These are phyloP conservation scores for Zophobas atratus DNA, from an alignment of 1,140 invertebrate genomes.

Conservation along the genomic window DNA sequence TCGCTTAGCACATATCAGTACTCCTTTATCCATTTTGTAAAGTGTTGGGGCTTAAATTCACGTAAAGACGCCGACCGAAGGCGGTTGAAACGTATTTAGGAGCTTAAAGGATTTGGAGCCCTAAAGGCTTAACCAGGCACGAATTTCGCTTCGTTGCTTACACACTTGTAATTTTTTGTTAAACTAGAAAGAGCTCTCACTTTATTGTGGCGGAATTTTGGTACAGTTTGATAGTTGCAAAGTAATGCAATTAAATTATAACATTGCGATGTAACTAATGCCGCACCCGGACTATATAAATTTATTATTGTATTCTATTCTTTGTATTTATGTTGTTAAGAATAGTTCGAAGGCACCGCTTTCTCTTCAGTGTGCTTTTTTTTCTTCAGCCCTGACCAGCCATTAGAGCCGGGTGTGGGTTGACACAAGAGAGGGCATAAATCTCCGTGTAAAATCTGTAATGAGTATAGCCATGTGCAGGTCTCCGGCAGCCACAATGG, in stretches of 20 bases:
- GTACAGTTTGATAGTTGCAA: too few species aligned
- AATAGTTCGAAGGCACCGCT: too few species aligned
- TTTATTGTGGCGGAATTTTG: not conserved
- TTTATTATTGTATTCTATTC: too few species aligned
- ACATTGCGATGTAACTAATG: too few species aligned
- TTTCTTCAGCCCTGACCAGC: not conserved
- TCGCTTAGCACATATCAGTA: conserved; percentile 44
- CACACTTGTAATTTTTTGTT: conserved; percentile 23
- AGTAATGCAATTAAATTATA: too few species aligned
- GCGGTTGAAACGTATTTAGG: not conserved
- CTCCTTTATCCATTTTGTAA: conserved; percentile 46
- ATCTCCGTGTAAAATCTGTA: conserved; percentile 48
- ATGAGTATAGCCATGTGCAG: conserved; percentile 49
- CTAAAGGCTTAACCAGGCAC: conserved; percentile 48
- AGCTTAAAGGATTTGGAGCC: conserved; percentile 37
- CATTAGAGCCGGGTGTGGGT: conserved; percentile 18
- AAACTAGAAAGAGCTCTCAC: not conserved
- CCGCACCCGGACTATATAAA: too few species aligned
- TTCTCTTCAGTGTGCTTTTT: too few species aligned
- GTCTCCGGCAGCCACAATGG: conserved; percentile 45
- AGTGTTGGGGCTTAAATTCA: conserved; percentile 28
- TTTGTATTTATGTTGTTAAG: too few species aligned
- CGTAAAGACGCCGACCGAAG: conserved; percentile 14
- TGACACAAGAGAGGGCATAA: conserved; percentile 45
- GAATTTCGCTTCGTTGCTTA: conserved; percentile 41